phyloP scores from a whole-genome alignment of 2,888 invertebrate genomes.

The Cinara cedri region DNA sequence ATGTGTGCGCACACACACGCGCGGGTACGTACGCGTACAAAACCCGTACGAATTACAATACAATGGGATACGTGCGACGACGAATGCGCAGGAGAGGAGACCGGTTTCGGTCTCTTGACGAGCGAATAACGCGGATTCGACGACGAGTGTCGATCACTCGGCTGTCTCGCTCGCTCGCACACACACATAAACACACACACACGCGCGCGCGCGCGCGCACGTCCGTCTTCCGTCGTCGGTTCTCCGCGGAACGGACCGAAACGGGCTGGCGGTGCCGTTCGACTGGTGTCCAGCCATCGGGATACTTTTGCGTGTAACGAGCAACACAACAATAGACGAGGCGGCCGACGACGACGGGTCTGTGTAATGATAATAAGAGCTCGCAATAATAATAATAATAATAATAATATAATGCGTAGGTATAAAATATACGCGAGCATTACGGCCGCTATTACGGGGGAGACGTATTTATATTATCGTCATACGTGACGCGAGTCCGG shows the following conservation, averaged over 20 bases:
- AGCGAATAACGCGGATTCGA: slow-evolving; percentile 4
- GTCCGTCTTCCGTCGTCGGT: slow-evolving; percentile 1
- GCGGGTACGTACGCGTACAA: background rate
- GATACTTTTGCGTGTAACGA: slow-evolving; percentile 21
- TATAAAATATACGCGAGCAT: no score
- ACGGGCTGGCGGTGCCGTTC: background rate
- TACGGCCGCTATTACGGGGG: no score
- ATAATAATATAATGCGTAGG: background rate
- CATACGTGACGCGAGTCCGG: no score
- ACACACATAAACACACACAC: background rate
- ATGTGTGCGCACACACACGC: no score
- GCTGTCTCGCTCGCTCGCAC: background rate
- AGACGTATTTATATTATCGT: no score
- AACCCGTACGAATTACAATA: slow-evolving; percentile 50
- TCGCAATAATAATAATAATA: background rate
- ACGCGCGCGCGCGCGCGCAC: background rate
- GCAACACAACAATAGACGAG: slow-evolving; percentile 23
- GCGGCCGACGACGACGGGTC: background rate
- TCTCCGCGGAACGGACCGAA: background rate
- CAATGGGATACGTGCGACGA: slow-evolving; percentile 31
- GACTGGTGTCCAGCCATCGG: background rate
- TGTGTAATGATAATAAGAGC: slow-evolving; percentile 4
- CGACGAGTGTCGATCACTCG: slow-evolving; percentile 54
- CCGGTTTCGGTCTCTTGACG: slow-evolving; percentile 28
- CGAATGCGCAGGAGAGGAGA: background rate